Evolutionary conservation across 2,888 invertebrate species (phyloP).

Genomic region (Microctonus aethiopoides): DNA sequence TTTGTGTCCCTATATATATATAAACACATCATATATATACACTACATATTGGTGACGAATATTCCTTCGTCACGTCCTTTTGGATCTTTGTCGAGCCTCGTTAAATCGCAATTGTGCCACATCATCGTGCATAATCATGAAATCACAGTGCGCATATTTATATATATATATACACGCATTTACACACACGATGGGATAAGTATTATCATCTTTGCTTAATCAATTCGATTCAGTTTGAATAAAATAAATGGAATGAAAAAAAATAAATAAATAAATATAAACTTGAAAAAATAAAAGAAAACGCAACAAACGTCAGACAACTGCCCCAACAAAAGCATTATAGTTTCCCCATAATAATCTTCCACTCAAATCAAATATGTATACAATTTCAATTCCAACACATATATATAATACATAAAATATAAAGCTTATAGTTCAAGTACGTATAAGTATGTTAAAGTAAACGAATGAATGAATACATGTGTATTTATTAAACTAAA

Average conservation of each 20-base stretch:
- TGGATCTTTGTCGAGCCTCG: constrained; percentile 44
- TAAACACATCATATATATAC: constrained; percentile 14
- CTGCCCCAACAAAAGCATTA: not conserved
- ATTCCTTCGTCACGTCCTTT: constrained; percentile 48
- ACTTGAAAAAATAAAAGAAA: not conserved
- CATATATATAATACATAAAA: not conserved
- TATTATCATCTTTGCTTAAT: constrained; percentile 38
- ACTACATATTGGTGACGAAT: constrained; percentile 37
- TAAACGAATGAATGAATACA: too few species aligned
- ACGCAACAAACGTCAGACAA: constrained; percentile 3
- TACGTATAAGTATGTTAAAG: too few species aligned
- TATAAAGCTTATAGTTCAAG: too few species aligned
- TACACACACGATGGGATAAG: constrained; percentile 4
- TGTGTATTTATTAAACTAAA: too few species aligned
- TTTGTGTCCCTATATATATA: constrained; percentile 10
- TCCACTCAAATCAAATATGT: not conserved
- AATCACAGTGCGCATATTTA: constrained; percentile 28
- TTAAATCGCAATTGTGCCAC: constrained; percentile 47
- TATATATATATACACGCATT: not conserved
- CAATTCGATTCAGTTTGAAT: constrained; percentile 34
- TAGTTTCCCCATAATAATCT: not conserved
- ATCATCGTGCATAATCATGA: constrained; percentile 47
- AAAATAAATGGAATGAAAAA: constrained; percentile 7
- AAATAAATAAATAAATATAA: not conserved
- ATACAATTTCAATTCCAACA: not conserved